phyloP scores from a whole-genome alignment of 2,113 vertebrate species.

The Thymallus thymallus region DNA sequence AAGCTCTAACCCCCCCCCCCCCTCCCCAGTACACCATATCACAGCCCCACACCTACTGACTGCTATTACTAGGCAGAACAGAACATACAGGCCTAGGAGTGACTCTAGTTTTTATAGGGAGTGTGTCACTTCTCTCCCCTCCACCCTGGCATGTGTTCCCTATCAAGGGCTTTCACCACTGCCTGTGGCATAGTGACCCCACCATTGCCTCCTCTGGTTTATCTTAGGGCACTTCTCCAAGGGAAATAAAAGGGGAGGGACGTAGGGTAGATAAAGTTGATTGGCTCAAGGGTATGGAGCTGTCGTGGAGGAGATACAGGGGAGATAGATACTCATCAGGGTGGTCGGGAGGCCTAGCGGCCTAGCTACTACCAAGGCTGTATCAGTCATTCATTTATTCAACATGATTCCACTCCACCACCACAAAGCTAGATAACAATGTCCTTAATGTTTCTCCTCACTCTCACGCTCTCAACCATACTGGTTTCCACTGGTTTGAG shows the following conservation, averaged over 20 bases:
- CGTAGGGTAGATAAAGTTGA: not conserved
- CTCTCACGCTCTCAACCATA: not conserved
- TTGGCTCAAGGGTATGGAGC: not conserved
- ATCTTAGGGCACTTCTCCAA: constrained; percentile 11
- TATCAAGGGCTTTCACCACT: constrained; percentile 33
- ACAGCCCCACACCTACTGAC: not conserved
- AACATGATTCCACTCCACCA: constrained; percentile 6
- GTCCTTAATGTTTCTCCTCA: not conserved
- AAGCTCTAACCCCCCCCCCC: constrained; percentile 14
- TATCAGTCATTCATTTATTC: constrained; percentile 20
- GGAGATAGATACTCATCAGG: constrained; percentile 11
- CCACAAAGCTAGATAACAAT: not conserved
- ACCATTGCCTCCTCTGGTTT: constrained; percentile 1
- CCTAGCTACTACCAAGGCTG: constrained; percentile 41
- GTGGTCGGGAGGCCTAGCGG: constrained; percentile 32
- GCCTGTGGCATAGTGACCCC: not conserved
- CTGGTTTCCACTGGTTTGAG: too few species aligned
- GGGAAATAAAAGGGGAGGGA: constrained; percentile 3
- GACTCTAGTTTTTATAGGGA: too few species aligned
- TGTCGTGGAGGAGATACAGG: not conserved
- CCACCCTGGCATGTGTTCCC: constrained; percentile 7
- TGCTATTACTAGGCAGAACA: not conserved
- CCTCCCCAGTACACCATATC: not conserved
- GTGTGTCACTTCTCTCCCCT: not conserved
- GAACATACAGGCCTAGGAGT: not conserved